Percentiles rank a stretch among this genome's conserved stretches.
phyloP scores from a whole-genome alignment of 2,797 vertebrate genomes.

The Threskiornis aethiopicus region DNA sequence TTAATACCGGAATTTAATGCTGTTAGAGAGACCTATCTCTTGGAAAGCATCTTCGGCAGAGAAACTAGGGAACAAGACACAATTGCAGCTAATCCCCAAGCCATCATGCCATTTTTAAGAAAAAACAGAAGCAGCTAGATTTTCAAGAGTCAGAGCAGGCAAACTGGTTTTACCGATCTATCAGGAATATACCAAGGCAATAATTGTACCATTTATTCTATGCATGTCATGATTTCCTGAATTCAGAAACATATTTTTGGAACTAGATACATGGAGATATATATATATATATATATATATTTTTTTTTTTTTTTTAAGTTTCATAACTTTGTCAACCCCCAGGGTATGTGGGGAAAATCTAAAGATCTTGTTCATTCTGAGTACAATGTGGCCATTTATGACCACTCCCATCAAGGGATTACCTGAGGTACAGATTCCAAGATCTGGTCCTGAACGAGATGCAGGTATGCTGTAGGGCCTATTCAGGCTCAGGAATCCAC shows the following conservation, averaged over 20 bases:
- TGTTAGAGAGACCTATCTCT: not conserved
- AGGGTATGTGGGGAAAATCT: not conserved
- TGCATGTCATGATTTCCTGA: not conserved
- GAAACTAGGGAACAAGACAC: not conserved
- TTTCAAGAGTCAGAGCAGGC: not conserved
- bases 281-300: too few species aligned
- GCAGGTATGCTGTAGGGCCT: not conserved
- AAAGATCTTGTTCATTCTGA: not conserved
- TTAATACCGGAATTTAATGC: not conserved
- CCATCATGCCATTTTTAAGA: not conserved
- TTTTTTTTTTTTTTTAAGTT: not conserved
- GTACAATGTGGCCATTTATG: not conserved
- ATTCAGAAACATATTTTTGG: not conserved
- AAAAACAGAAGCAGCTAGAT: not conserved
- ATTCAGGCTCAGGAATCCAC: not conserved
- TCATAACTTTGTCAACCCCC: not conserved
- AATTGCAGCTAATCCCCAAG: not conserved
- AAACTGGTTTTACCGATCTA: not conserved
- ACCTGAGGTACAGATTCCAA: not conserved
- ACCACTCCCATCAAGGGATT: too few species aligned
- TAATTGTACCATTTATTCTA: not conserved
- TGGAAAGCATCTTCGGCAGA: not conserved
- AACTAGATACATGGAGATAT: not conserved
- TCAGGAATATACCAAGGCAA: not conserved
- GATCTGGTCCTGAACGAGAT: not conserved